Evolutionary conservation across 2,113 vertebrate genomes (phyloP), one percentile per base, ranked within the genome.

Genomic region (Neogobius melanostomus): DNA sequence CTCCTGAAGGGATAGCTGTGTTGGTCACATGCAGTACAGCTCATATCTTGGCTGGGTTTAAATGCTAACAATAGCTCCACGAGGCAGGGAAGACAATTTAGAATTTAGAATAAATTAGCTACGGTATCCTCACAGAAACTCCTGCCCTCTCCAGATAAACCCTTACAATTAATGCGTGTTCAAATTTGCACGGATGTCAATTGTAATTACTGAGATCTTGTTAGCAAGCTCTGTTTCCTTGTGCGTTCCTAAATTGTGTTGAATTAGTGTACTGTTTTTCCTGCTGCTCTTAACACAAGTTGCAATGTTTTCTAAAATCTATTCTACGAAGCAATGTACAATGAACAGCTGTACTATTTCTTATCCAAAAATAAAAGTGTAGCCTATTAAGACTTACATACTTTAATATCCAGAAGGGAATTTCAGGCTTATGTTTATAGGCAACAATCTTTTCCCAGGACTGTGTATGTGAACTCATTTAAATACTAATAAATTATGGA

Each of bases 161-260:
- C 46, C 72, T 64, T 48, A 64, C 63, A 82, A 85, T 70, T 47
- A 85, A 92, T 87, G 85, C 51, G 69, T 47, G 28, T 80, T 77
- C 57, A n/a, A 74, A 72, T 81, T 54, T 28, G 36, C 47, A 71
- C 72, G 56, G 63, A 80, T 86, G 84, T 73, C 65, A 88, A 91
- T 84, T 85, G 66, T 77, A 87, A 89, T 91, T 75, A 66, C 62
- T 48, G 15, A 70, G 72, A 82, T 44, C 59, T 78, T 79, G 91
- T 91, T 84, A 90, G 79, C 68, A 72, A 85, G 64, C 48, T 83
- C 57, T 73, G 75, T 77, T 90, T 88, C 82, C 84, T 69, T 15
- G 28, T 52, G 46, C 67, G 73, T 61, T 75, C 36, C 75, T 48
- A 59, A 17, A 68, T 57, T 69, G 68, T 74, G 80, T 83, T 80